Conservation (phyloP, 2,113 vertebrate species). For the Sorex araneus region DNA sequence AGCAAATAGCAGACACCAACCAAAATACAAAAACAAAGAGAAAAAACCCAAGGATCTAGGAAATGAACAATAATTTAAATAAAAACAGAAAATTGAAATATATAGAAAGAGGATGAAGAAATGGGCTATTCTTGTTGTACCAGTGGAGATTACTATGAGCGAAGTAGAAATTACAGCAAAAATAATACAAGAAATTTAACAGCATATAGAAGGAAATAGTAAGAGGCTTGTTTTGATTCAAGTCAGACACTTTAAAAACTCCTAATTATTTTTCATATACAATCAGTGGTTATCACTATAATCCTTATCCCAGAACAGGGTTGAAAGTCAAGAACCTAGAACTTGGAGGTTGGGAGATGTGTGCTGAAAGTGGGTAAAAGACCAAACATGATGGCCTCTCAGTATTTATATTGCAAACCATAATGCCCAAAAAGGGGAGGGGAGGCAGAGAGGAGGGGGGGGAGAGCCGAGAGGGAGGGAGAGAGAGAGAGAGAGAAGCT, state of each 20-base stretch:
- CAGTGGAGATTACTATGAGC: neutral
- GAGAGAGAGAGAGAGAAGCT: too few relatives aligned
- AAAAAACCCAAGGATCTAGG: neutral
- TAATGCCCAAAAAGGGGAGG: too few relatives aligned
- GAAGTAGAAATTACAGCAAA: conserved; percentile 10
- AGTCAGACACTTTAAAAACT: conserved; percentile 36
- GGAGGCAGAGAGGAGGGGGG: too few relatives aligned
- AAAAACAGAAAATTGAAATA: conserved; percentile 3
- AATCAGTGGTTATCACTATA: neutral
- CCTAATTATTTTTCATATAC: conserved; percentile 40
- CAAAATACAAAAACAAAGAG: too few relatives aligned
- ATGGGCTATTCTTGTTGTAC: neutral
- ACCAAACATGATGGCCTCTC: too few relatives aligned
- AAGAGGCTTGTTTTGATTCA: too few relatives aligned
- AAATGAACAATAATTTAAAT: conserved; percentile 7
- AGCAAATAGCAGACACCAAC: too few relatives aligned
- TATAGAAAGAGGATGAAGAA: neutral
- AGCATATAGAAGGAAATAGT: too few relatives aligned
- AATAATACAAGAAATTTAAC: neutral
- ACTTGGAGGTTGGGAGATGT: too few relatives aligned
- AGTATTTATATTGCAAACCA: too few relatives aligned
- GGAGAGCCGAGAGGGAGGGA: too few relatives aligned
- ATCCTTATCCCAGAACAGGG: conserved; percentile 7
- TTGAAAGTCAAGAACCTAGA: conserved; percentile 4
- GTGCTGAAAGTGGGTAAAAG: too few relatives aligned